Conservation (phyloP, 2,113 vertebrate species). For the human (Homo sapiens) region DNA sequence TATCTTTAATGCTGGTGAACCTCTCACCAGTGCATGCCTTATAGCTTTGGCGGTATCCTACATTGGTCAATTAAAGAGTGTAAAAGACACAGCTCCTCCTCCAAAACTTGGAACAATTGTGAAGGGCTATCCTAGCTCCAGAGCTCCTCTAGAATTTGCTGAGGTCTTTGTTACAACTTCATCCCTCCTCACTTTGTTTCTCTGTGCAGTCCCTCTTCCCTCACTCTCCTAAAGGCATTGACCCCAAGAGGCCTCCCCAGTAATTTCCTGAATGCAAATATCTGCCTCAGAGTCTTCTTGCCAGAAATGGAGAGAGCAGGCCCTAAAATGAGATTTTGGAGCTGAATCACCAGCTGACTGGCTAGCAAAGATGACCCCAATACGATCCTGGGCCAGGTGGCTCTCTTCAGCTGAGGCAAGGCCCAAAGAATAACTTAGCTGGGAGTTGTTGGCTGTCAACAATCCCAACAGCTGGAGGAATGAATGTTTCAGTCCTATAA, state of each 20-base stretch:
- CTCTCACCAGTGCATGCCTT: background rate
- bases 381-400: background rate
- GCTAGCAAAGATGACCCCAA: background rate
- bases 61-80: background rate
- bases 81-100: background rate
- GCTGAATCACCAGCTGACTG: background rate
- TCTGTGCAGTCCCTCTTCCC: background rate
- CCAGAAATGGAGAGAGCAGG: background rate
- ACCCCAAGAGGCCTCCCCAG: background rate
- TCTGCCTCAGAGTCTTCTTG: background rate
- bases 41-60: background rate
- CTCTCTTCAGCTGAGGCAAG: background rate
- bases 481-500: background rate
- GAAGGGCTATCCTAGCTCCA: background rate
- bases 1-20: background rate
- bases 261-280: background rate
- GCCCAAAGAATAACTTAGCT: background rate
- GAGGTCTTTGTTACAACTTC: background rate
- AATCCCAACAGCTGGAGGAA: background rate
- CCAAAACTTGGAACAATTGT: background rate
- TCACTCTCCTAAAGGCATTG: background rate
- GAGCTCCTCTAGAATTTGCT: background rate
- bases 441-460: background rate
- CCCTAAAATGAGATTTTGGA: background rate
- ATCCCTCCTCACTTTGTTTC: background rate